These are phyloP conservation scores for Phaenicophaeus curvirostris DNA, from an alignment of 2,797 vertebrate genomes.

Conservation along the genomic window DNA sequence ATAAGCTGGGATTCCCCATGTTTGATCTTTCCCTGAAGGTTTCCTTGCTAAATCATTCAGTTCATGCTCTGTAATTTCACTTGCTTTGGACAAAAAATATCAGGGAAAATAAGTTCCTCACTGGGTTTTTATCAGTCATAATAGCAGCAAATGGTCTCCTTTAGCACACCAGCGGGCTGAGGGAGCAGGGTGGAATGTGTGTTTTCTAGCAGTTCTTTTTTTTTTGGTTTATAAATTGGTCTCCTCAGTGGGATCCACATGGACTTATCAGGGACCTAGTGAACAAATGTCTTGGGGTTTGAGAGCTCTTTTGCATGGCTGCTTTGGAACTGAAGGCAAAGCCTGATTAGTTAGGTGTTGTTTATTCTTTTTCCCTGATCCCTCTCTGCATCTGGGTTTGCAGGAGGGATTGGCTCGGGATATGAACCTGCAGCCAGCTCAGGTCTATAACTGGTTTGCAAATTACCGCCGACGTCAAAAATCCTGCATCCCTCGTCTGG, in stretches of 20 bases:
- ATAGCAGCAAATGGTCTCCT: not conserved
- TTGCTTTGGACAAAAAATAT: not conserved
- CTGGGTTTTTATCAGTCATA: not conserved
- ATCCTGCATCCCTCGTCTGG: rapidly evolving
- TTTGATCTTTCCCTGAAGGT: not conserved
- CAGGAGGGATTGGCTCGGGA: conserved; percentile 64
- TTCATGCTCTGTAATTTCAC: not conserved
- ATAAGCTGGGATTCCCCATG: not conserved
- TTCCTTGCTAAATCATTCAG: not conserved
- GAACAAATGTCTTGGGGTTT: not conserved
- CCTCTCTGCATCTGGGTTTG: not conserved
- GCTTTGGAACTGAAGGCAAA: not conserved
- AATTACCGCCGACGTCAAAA: conserved; percentile 67
- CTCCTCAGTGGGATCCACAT: rapidly evolving
- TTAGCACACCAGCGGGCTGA: not conserved
- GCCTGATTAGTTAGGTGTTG: not conserved
- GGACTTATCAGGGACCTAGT: rapidly evolving
- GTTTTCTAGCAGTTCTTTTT: not conserved
- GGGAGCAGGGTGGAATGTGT: not conserved
- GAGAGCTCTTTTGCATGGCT: not conserved
- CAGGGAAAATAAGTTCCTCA: not conserved
- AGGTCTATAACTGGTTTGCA: conserved; percentile 77
- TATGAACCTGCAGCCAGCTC: conserved; percentile 36
- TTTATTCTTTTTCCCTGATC: not conserved
- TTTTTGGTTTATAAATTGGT: not conserved